Evolutionary conservation across 1,140 invertebrate species (phyloP), one percentile per base, ranked within the genome.

Genomic region (Phymorhynchus buccinoides): DNA sequence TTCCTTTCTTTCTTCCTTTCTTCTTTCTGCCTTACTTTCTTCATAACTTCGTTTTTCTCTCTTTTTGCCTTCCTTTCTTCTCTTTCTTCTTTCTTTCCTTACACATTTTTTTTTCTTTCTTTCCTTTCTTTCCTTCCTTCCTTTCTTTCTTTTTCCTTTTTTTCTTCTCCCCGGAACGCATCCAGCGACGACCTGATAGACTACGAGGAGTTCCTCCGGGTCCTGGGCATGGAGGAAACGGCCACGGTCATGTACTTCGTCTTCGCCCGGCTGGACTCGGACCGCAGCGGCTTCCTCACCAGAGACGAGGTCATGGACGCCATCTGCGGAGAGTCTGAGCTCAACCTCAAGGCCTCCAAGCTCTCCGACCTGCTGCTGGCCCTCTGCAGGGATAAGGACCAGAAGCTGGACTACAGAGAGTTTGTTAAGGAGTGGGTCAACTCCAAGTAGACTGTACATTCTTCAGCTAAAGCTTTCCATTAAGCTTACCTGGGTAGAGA

Each of bases 341-440:
- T 92, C 39, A 86, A 89, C 30, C 82, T 90, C 14, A 85, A 89
- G 52, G 90, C 90, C 0, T 71, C 87, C 16, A 90, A 90, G 41
- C 86, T 92, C 18, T 86, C 90, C 16, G 80, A 86, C 30, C 84
- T 92, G 0, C 82, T 92, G 32, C 87, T 89, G 18, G 85, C 85
- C 16, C 89, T 86, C 87, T 86, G 86, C 62, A 89, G 89, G 83
- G 89, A 89, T 27, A 41, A 85, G 16, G 85, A 85, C 32, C 88
- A 89, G 80, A 87, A 88, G 71, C 86, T 91, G 18, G 87, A 87
- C 68, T 91, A 91, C 80, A 86, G 89, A n/a, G 90, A 91, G 84
- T 91, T 91, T 83, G 85, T 88, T 3, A 32, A 84, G 27, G 86
- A 84, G 6, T 88, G 87, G 87, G 39, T 78, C 42, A 73, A 85